Evolutionary conservation across 2,113 vertebrate species (phyloP), one percentile per base, ranked within the genome.

Genomic region (Hiodon tergisus): DNA sequence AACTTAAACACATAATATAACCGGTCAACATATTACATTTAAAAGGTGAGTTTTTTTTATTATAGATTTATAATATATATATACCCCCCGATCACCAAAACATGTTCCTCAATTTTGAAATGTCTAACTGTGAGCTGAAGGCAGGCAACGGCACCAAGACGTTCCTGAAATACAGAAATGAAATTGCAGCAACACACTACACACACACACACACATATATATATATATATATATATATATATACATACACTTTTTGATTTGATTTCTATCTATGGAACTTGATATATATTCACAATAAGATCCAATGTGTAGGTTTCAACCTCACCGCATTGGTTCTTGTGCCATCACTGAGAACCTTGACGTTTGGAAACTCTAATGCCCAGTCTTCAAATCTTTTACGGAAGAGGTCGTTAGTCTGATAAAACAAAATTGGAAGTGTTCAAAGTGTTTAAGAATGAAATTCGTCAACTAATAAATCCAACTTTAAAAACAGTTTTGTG

Each of bases 11-110:
- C 3, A 11, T 52, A 1, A 0, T 53, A 71, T 4, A 1, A 2
- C 2, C 61, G 65, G 3, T 54, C 53, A 47, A 53, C 10, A 48
- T 63, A 16, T 14, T 31, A 51, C 10, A 48, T 57, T 3, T 16
- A 65, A 50, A 5, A 10, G 10, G 13, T 14, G 10, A 48, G 47
- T 6, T 31, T 65, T 66, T 16, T 16, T 11, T 66, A 6, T 17
- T 46, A 11, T 61, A 13, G 54, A 11, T 6, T 4, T 13, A 66
- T 13, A 54, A 14, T 6, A 16, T 62, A 67, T 51, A 58, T 78
- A 48, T 84, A 93, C 92, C 92, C 92, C 76, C 91, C 92, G 11
- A 94, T 87, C 4, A 91, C 90, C 0, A 92, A 65, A 3, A 93
- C 58, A 1, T 91, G 78, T 67, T 92, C 92, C 2, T 90, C 78